Base-by-base conservation (phyloP, 2,113 vertebrate species). In the Anhinga anhinga region DNA sequence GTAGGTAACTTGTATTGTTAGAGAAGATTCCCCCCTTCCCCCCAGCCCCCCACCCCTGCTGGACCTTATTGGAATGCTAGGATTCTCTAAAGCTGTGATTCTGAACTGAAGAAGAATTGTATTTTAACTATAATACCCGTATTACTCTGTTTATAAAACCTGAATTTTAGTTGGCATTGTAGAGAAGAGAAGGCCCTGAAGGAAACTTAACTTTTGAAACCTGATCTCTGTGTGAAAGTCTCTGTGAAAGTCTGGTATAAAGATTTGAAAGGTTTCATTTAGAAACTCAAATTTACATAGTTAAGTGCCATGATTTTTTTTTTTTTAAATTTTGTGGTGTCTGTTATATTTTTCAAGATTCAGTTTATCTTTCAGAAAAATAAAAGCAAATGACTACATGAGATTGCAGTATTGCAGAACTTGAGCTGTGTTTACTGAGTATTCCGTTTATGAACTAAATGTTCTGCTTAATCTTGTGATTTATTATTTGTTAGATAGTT, bases 171-270 rank as follows among this genome's bases (percentile, higher is more conserved):
- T 84, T 95, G 96, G 81, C 65, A 30, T 30, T 58, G 27, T 81
- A 58, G 26, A 85, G 25, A 62, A 81, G n/a, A 91, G 61, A 65
- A 94, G 56, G 42, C 36, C 42, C 34, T 80, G 49, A 95, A 95
- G 78, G 56, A 93, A 95, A 89, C 32, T 34, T 73, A 42, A 36
- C 29, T 94, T 86, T 95, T 53, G 95, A 96, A 95, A 97, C 47
- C 5, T 62, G 89, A 93, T 95, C 91, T 89, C 74, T 95, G 66
- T 96, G 92, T 94, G 96, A 97, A 94, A 87, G 58, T 80, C 20
- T 47, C 67, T 84, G 21, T 82, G 62, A 20, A 88, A 61, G 69
- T 82, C 52, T 49, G 36, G 20, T 92, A 23, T 67, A 74, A 90
- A 59, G 66, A 91, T 72, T 63, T 81, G 40, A 92, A 94, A 67